Conservation (phyloP, 2,888 invertebrate genomes). For the Ichneumoninae sp. region DNA sequence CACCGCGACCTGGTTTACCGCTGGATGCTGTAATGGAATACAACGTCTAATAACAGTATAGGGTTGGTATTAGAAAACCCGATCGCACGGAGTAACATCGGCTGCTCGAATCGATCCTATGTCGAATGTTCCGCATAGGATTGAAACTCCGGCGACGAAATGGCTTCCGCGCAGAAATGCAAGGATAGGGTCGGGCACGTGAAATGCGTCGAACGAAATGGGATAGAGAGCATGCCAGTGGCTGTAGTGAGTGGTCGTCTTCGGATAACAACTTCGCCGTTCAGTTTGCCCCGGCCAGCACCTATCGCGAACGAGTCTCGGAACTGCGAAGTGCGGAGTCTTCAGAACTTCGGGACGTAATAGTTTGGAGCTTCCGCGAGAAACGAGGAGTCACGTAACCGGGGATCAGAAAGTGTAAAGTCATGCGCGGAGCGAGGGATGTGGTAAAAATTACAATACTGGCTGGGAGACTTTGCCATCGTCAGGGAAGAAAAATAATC, state of each 20-base stretch:
- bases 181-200: not conserved
- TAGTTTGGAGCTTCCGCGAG: not conserved
- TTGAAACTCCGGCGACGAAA: not conserved
- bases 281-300: not conserved
- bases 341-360: not conserved
- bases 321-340: slow-evolving; percentile 4
- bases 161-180: not conserved
- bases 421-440: not conserved
- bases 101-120: not conserved
- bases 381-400: not conserved
- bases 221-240: not conserved
- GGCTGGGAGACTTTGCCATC: too few species aligned
- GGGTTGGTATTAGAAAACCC: not conserved
- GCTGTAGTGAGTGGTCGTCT: not conserved
- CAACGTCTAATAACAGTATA: slow-evolving; percentile 4
- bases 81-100: not conserved
- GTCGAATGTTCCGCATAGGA: not conserved
- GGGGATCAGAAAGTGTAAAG: not conserved
- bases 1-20: not conserved
- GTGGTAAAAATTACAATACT: not conserved
- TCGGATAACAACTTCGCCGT: slow-evolving; percentile 11
- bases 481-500: not conserved
- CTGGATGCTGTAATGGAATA: slow-evolving; percentile 32
- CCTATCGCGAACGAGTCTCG: not conserved
- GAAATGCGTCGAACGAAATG: not conserved